Evolutionary conservation across 2,888 invertebrate genomes (phyloP).

Genomic region (Melieria picta): DNA sequence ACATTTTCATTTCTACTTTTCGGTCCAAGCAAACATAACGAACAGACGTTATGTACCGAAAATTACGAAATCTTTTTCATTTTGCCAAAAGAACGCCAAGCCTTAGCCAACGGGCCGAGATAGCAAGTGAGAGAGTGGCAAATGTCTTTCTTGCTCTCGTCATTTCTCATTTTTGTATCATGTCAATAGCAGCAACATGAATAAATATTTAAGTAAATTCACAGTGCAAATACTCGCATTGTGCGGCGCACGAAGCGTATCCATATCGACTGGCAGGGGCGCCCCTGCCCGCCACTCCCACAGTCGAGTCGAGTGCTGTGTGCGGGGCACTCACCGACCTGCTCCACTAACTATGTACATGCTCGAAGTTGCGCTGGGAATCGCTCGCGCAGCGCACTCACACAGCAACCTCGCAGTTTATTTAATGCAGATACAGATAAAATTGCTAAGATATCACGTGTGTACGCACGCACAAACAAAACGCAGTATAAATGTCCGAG

Average conservation of each 20-base stretch:
- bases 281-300: neutral
- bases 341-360: neutral
- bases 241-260: neutral
- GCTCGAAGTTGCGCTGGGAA: neutral
- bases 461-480: too few species aligned
- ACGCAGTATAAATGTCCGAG: too few species aligned
- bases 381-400: neutral
- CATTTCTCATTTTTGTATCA: neutral
- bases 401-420: neutral
- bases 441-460: neutral
- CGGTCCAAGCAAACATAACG: too few species aligned
- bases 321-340: neutral
- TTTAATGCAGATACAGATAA: constrained; percentile 15
- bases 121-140: neutral
- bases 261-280: neutral
- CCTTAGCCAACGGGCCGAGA: too few species aligned
- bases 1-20: too few species aligned
- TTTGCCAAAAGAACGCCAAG: too few species aligned
- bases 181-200: neutral
- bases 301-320: neutral
- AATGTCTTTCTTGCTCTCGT: neutral
- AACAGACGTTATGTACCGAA: too few species aligned
- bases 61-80: too few species aligned
- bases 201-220: constrained; percentile 21
- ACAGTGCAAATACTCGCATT: constrained; percentile 4